phyloP scores from a whole-genome alignment of 2,888 invertebrate genomes.

The Ommatoiulus sabulosus region DNA sequence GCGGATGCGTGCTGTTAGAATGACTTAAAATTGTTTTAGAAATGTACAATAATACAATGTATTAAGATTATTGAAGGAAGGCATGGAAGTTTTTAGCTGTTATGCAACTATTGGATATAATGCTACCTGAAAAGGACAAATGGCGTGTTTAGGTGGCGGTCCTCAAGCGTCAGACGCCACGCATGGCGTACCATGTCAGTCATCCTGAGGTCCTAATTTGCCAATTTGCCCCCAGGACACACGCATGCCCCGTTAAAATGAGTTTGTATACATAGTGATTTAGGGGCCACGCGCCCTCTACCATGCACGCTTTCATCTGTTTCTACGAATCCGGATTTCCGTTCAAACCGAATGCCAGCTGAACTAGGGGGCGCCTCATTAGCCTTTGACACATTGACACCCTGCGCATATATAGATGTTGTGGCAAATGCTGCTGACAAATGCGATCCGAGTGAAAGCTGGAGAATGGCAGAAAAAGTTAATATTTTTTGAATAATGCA shows the following conservation, averaged over 20 bases:
- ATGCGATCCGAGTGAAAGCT: neutral
- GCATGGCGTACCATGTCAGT: neutral
- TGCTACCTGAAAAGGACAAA: neutral
- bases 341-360: constrained; percentile 1
- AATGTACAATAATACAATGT: no score
- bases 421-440: neutral
- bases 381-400: constrained; percentile 1
- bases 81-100: no score
- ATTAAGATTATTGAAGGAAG: no score
- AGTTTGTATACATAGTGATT: neutral
- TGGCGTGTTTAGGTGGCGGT: neutral
- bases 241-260: neutral
- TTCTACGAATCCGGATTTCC: neutral
- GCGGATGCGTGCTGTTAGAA: no score
- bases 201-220: neutral
- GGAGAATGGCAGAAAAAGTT: constrained; percentile 1
- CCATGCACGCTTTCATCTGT: neutral
- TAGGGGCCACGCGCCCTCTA: neutral
- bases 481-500: neutral
- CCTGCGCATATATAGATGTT: neutral
- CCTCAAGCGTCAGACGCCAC: neutral
- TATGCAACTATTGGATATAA: no score
- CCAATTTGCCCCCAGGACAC: neutral
- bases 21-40: no score
- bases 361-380: neutral